phyloP scores from a whole-genome alignment of 1,140 invertebrate genomes.

The Pseudomyrmex cubaensis region DNA sequence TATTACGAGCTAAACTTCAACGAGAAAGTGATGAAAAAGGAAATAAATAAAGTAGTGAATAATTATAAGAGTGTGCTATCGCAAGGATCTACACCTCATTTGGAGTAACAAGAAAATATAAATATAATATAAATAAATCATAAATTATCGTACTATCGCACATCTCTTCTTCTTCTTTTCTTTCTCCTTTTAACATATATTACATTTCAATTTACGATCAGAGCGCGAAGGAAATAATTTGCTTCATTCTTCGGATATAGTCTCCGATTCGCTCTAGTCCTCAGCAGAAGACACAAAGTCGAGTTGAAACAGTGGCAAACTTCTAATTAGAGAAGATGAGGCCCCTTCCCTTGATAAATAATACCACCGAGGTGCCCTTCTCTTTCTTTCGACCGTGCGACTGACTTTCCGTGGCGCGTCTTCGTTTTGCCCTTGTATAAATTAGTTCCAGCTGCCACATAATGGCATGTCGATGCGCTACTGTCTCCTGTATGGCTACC shows the following conservation, averaged over 20 bases:
- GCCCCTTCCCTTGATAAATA: slow-evolving; percentile 78
- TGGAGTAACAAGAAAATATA: too few species aligned
- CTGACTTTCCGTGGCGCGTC: slow-evolving; percentile 81
- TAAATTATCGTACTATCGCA: too few species aligned
- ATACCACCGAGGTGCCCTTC: slow-evolving; percentile 67
- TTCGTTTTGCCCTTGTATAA: slow-evolving; percentile 84
- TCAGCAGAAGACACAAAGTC: slow-evolving; percentile 79
- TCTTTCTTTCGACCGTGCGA: slow-evolving; percentile 59
- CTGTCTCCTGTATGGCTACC: slow-evolving; percentile 79
- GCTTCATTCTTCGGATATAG: not conserved
- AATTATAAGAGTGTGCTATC: not conserved
- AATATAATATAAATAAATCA: too few species aligned
- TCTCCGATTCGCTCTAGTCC: slow-evolving; percentile 63
- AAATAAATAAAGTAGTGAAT: not conserved
- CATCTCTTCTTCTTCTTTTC: not conserved
- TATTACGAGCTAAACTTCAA: too few species aligned
- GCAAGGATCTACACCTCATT: too few species aligned
- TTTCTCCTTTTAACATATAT: not conserved
- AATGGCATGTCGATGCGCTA: slow-evolving; percentile 86
- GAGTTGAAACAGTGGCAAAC: slow-evolving; percentile 83
- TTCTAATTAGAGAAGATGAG: slow-evolving; percentile 82
- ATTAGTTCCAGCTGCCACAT: slow-evolving; percentile 85
- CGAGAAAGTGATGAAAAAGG: not conserved
- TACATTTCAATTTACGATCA: not conserved
- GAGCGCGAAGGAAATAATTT: not conserved